A percentile compares a stretch with the other conserved stretches of the same genome.
These are phyloP conservation scores for Heliconius melpomene DNA, from an alignment of 1,140 invertebrate genomes.

Conservation along the genomic window DNA sequence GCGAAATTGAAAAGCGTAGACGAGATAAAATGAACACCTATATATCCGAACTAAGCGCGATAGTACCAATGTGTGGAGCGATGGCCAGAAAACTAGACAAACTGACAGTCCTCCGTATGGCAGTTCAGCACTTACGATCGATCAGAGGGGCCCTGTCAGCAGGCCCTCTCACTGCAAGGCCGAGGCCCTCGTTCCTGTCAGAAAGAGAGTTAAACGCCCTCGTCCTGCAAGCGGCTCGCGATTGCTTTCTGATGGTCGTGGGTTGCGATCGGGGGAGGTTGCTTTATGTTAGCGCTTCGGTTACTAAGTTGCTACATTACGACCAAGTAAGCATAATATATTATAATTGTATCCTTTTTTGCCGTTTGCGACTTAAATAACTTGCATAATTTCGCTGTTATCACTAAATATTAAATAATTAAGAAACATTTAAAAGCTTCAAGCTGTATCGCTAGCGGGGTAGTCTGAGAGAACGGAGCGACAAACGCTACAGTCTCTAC, in stretches of 20 bases:
- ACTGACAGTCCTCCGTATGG: conserved; percentile 95
- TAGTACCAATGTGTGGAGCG: conserved; percentile 96
- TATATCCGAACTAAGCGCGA: conserved; percentile 93
- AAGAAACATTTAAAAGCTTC: too few relatives aligned
- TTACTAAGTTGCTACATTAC: conserved; percentile 91
- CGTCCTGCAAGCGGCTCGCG: conserved; percentile 90
- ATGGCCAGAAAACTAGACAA: conserved; percentile 97
- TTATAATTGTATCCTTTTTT: too few relatives aligned
- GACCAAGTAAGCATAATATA: conserved; percentile 83
- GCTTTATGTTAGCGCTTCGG: conserved; percentile 95
- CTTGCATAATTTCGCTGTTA: too few relatives aligned
- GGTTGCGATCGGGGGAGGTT: conserved; percentile 95
- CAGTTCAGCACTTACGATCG: conserved; percentile 92
- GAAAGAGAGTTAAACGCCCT: conserved; percentile 94
- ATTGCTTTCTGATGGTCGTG: conserved; percentile 96
- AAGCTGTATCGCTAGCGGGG: too few relatives aligned
- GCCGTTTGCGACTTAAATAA: too few relatives aligned
- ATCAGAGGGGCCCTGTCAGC: conserved; percentile 62
- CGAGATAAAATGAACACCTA: conserved; percentile 98
- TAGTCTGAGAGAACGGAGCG: too few relatives aligned
- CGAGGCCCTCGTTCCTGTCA: conserved; percentile 93
- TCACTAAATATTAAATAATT: too few relatives aligned
- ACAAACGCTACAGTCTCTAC: too few relatives aligned
- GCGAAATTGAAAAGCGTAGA: conserved; percentile 96
- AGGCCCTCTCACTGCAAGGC: conserved; percentile 56